Evolutionary conservation across 2,113 vertebrate species (phyloP), one percentile per base, ranked within the genome.

Genomic region (Diphyllodes magnificus): DNA sequence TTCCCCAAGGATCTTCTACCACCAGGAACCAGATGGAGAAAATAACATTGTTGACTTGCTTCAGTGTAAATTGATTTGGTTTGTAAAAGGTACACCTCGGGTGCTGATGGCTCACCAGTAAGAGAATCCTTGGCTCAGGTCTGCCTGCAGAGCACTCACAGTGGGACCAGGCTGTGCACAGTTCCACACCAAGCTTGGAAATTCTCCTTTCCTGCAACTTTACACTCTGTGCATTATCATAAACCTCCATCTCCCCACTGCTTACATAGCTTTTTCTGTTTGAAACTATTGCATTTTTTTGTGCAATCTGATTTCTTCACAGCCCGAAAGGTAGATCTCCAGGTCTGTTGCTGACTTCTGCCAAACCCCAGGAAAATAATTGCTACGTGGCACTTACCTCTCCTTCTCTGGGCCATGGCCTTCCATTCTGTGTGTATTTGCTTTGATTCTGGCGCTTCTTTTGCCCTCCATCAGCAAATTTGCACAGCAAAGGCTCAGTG

Each of bases 371-470:
- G 70, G 89, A 85, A 87, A 84, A 83, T 93, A 89, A 89, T 75
- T 94, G 59, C 90, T 23, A 11, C 4, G 28, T 68, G 65, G 72
- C 45, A 97, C 98, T 99, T 98, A 99, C 99, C 98, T 99, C 99
- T 98, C 99, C 98, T 98, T 99, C 99, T 97, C 99, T 98, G 97
- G 99, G 98, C 99, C 99, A 99, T 54, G 98, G 99, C 97, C 99
- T 98, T 92, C 99, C 99, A 68, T 99, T 99, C 98, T 99, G 99
- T 86, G 99, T 99, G 91, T 99, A 99, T 98, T 99, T 99, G 98
- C 99, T 99, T 98, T 99, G 99, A 98, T 99, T 99, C 98, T 99
- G 99, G 71, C 99, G 97, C 97, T 99, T 99, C 98, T 99, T 99
- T 97, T 99, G 99, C 95, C 99, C 99, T 98, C 99, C 99, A 86